Base-by-base conservation (phyloP, 2,888 invertebrate species). In the Drosophila kanekoi region DNA sequence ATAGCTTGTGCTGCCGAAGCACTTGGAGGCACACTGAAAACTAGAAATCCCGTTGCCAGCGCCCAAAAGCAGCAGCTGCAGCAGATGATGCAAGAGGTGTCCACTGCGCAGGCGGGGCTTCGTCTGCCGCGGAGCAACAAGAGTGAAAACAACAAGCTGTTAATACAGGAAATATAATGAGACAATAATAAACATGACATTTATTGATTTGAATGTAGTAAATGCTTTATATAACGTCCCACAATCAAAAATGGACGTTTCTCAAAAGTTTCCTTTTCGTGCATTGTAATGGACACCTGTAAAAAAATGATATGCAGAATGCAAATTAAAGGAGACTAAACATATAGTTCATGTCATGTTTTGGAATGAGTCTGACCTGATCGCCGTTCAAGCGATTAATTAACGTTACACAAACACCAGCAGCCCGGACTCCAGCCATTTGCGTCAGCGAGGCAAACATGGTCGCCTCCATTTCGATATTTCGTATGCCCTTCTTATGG, bases 391-490 rank as follows among this genome's bases (percentile, higher is more conserved):
- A 92, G 18, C 97, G 93, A 90, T 97, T 93, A 3, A 97, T 71
- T 0, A 96, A 84, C 0, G 96, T 94, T 0, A 96, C 96, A 87
- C 96, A 97, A 0, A 96, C 93, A 40, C 95, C 95, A 0, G 95
- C 95, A 0, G 95, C 94, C 74, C 94, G 93, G 0, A 96, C 92
- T 0, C 95, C 95, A 1, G 95, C 95, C 71, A 94, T 94, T 48
- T 93, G 92, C 5, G 95, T 95, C 52, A 95, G 90, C 0, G 96
- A 95, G 0, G 96, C 94, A 82, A 96, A 96, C 40, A 95, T 95
- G 0, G 95, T 94, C 0, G 95, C 95, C 90, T 97, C 97, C 96
- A 96, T 96, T 91, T 97, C 97, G 53, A 97, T 96, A 87, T 97
- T 97, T 44, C 93, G 93, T 1, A 97, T 94, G 0, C 95, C 96